Base-by-base conservation (phyloP, 2,113 vertebrate genomes). In the Caranx ignobilis region DNA sequence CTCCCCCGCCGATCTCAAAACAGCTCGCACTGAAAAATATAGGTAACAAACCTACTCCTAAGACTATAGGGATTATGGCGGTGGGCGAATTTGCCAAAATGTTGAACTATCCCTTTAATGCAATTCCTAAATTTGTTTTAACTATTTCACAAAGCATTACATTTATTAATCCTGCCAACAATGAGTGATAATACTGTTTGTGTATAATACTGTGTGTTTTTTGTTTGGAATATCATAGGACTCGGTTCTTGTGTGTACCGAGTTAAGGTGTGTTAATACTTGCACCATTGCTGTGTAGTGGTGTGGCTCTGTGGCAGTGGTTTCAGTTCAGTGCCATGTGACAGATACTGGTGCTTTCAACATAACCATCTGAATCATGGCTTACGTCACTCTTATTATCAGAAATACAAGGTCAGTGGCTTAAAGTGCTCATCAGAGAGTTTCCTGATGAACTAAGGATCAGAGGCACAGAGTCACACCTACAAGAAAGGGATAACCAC, bases 381-480 rank as follows among this genome's bases (percentile, higher is more conserved):
- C n/a, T 77, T 39, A 54, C 9, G 5, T 82, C 71, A 67, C 11
- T 52, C 41, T 52, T 50, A 21, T 16, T 64, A 87, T 77, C 71
- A 84, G 47, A 54, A 75, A 41, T 4, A 34, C 26, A 55, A 66
- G 64, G 79, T 83, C 69, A 37, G 1, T 52, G 68, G 57, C 74
- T 64, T 26, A 0, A 48, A 52, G 54, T 12, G 16, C 6, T 61
- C 26, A 26, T 26, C 26, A 26, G 26, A 26, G 18, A 60, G 19
- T 31, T 39, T 77, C 43, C 59, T 65, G 70, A 21, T 57, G 48
- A 59, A 11, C 35, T 39, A 19, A 70, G 16, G 4, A 13, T 43
- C 32, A 57, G 47, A 34, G 4, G 15, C 32, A 18, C 48, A 68
- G 32, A 70, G 5, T 7, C 70, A 73, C 45, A 32, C 41, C 34